Evolutionary conservation across 2,888 invertebrate genomes (phyloP).

Genomic region (Ethmia dodecea): DNA sequence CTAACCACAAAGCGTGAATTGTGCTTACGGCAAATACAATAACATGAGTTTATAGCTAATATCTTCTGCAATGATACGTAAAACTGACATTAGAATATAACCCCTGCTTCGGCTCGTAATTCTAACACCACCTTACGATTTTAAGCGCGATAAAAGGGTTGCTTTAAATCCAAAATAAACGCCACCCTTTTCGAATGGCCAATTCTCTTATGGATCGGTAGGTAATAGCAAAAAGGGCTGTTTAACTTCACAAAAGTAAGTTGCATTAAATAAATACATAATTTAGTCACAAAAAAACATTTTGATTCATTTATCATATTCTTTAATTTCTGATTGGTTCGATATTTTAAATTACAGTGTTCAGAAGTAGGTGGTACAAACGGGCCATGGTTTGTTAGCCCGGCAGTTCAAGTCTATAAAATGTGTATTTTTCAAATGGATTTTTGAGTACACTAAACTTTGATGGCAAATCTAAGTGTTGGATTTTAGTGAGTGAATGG

Average conservation of each 20-base stretch:
- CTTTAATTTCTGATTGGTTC: too few species aligned
- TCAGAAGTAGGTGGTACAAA: too few species aligned
- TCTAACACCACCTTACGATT: conserved; percentile 41
- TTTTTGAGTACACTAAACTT: conserved; percentile 73
- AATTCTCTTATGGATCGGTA: conserved; percentile 48
- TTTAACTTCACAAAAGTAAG: too few species aligned
- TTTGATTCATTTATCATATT: too few species aligned
- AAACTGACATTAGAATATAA: conserved; percentile 45
- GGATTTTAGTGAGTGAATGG: conserved; percentile 54
- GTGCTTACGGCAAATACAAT: conserved; percentile 30
- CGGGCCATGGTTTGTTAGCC: too few species aligned
- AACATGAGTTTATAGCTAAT: conserved; percentile 52
- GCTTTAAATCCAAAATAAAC: conserved; percentile 39
- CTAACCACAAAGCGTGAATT: conserved; percentile 46
- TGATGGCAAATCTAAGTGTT: conserved; percentile 72
- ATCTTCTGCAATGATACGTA: conserved; percentile 21
- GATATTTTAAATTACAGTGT: too few species aligned
- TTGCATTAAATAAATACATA: too few species aligned
- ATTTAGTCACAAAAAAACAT: too few species aligned
- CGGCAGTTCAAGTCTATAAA: conserved; percentile 49
- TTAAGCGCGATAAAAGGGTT: conserved; percentile 34
- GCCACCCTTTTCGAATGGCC: conserved; percentile 41
- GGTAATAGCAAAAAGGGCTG: too few species aligned
- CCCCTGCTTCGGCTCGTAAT: conserved; percentile 41
- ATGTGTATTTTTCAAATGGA: conserved; percentile 73